Conservation (phyloP, 2,113 vertebrate genomes). For the Emberiza fucata region DNA sequence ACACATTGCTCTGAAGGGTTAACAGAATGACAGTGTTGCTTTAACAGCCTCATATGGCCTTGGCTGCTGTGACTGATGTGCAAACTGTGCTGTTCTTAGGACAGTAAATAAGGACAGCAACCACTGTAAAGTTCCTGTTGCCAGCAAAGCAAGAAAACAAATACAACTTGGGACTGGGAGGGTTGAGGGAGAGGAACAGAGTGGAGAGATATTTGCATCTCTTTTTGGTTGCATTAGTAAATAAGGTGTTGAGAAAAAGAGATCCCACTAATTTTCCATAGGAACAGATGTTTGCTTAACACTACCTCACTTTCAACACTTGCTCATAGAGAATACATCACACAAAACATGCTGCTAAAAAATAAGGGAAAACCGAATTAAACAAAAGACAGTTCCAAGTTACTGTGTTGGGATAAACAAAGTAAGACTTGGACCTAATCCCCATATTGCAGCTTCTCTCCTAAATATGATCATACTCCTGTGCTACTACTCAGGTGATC, state of each 20-base stretch:
- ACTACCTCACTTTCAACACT: not conserved
- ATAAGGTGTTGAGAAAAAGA: not conserved
- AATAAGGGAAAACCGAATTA: not conserved
- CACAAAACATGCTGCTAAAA: not conserved
- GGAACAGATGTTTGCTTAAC: not conserved
- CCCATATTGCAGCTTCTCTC: not conserved
- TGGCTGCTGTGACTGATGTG: not conserved
- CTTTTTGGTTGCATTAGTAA: not conserved
- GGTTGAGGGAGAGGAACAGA: fast-evolving
- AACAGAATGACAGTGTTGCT: not conserved
- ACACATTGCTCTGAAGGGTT: not conserved
- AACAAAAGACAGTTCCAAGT: not conserved
- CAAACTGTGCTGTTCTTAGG: not conserved
- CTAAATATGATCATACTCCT: not conserved
- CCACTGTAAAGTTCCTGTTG: not conserved
- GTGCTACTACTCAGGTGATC: too few species aligned
- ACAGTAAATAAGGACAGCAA: not conserved
- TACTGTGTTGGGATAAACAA: not conserved
- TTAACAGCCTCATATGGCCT: not conserved
- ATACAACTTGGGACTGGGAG: fast-evolving
- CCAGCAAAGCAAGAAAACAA: not conserved
- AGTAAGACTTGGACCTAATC: not conserved
- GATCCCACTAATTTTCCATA: not conserved
- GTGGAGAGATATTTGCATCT: not conserved
- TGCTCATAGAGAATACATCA: not conserved